Evolutionary conservation across 1,140 invertebrate species (phyloP).

Genomic region (Glomeris maerens): DNA sequence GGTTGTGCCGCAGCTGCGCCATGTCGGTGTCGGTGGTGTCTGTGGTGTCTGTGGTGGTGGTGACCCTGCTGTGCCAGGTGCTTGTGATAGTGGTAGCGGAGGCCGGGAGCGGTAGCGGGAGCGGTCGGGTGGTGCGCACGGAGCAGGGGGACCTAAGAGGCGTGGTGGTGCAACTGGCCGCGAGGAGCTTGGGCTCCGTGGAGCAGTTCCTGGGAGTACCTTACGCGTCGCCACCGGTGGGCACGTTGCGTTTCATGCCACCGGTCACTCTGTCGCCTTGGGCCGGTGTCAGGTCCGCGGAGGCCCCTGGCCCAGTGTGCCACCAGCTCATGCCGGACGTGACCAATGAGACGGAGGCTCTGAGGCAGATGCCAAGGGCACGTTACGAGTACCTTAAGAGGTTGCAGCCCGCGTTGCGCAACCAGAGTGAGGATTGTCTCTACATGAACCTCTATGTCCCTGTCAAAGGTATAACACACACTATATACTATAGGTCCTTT

Average conservation of each 20-base stretch:
- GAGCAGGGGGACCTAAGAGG: slow-evolving; percentile 36
- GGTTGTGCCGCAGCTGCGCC: too few relatives aligned
- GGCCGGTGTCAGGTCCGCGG: slow-evolving; percentile 54
- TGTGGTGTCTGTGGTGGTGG: too few relatives aligned
- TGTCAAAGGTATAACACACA: slow-evolving; percentile 49
- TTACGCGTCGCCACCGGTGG: slow-evolving; percentile 62
- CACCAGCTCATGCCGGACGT: slow-evolving; percentile 63
- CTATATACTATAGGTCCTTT: too few relatives aligned
- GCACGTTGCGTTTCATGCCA: slow-evolving; percentile 52
- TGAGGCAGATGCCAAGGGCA: slow-evolving; percentile 50
- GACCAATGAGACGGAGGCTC: slow-evolving; percentile 56
- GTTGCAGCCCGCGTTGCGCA: slow-evolving; percentile 51
- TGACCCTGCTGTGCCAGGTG: too few relatives aligned
- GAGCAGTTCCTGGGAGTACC: slow-evolving; percentile 48
- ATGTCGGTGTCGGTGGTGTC: too few relatives aligned
- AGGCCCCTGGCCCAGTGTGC: slow-evolving; percentile 57
- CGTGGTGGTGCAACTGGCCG: slow-evolving; percentile 20
- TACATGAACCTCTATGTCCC: slow-evolving; percentile 89
- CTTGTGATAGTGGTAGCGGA: too few relatives aligned
- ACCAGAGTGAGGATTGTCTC: slow-evolving; percentile 82
- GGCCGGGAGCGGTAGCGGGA: too few relatives aligned
- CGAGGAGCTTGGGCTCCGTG: slow-evolving; percentile 22
- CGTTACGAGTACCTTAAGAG: slow-evolving; percentile 48
- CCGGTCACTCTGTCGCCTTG: slow-evolving; percentile 50
- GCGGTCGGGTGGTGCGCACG: slow-evolving; percentile 47